Percentiles rank a stretch among this genome's conserved stretches.
phyloP scores from a whole-genome alignment of 2,113 vertebrate genomes.

The Platysteira castanea region DNA sequence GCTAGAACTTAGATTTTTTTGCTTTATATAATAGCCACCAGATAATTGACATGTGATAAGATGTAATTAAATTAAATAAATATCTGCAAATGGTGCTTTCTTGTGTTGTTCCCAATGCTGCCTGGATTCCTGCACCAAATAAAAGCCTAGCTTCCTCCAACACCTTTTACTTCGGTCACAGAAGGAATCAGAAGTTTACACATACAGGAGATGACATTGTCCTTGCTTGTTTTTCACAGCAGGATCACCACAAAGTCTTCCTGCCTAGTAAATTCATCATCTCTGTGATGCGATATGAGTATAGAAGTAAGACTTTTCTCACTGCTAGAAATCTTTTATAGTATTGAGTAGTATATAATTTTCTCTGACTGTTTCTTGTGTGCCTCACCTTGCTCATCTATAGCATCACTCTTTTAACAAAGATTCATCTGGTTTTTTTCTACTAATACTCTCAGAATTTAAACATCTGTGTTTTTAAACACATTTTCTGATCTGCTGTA shows the following conservation, averaged over 20 bases:
- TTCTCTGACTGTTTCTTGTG: not conserved
- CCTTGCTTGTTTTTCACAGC: not conserved
- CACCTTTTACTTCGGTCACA: not conserved
- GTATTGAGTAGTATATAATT: not conserved
- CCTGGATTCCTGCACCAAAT: not conserved
- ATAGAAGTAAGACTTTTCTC: not conserved
- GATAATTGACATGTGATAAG: not conserved
- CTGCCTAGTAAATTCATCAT: not conserved
- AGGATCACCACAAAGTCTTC: not conserved
- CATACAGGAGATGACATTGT: not conserved
- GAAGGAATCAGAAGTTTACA: not conserved
- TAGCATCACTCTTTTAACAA: not conserved
- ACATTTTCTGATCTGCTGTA: not conserved
- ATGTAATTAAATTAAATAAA: not conserved
- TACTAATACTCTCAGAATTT: not conserved
- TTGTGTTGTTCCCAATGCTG: not conserved
- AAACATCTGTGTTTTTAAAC: not conserved
- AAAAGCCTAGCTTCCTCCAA: not conserved
- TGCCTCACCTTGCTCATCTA: not conserved
- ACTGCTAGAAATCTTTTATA: not conserved
- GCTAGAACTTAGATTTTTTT: not conserved
- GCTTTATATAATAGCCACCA: not conserved
- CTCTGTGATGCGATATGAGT: not conserved
- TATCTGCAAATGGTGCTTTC: not conserved
- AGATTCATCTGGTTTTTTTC: not conserved